Conservation (phyloP, 2,113 vertebrate species). For the Cairina moschata region DNA sequence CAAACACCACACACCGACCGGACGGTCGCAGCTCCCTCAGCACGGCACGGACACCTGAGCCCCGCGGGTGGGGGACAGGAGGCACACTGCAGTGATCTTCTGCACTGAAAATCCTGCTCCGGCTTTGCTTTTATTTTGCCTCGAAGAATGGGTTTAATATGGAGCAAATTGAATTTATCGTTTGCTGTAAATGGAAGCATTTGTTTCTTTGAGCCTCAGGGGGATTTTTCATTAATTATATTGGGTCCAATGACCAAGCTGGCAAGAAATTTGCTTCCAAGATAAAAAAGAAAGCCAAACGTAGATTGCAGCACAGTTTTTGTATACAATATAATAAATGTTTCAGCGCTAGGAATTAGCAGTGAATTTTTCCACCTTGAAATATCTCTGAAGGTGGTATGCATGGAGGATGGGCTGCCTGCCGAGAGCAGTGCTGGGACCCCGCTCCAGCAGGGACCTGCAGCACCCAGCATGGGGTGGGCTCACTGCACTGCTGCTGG, state of each 20-base stretch:
- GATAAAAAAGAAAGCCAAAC: not conserved
- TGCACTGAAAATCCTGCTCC: not conserved
- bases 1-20: not conserved
- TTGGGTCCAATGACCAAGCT: not conserved
- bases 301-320: not conserved
- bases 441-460: accelerated
- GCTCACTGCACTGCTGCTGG: not conserved
- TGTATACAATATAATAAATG: accelerated
- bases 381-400: accelerated
- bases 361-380: not conserved
- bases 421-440: not conserved
- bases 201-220: not conserved
- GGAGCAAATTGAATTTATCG: not conserved
- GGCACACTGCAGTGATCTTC: accelerated
- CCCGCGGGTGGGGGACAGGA: not conserved
- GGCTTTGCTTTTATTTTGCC: not conserved
- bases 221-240: not conserved
- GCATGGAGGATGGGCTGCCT: not conserved
- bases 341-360: not conserved
- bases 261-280: not conserved
- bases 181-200: not conserved
- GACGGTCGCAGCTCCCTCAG: not conserved
- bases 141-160: not conserved
- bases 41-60: not conserved
- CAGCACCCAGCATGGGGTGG: accelerated